Conservation (phyloP, 2,888 invertebrate genomes). For the Cynaeus angustus region DNA sequence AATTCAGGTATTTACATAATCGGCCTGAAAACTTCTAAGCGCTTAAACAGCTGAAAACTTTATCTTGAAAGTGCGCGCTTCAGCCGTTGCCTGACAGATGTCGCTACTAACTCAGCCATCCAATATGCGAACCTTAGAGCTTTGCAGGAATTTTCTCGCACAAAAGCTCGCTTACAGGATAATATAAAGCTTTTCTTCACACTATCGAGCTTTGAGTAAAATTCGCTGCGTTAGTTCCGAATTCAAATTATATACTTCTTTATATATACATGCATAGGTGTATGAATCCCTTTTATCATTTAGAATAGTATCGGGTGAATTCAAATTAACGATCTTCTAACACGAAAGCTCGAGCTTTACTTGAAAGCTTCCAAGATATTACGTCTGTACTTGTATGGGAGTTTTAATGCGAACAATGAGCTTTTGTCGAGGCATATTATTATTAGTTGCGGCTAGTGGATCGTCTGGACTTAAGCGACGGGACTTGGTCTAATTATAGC, state of each 20-base stretch:
- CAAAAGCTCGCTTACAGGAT: conserved; percentile 32
- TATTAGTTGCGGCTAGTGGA: conserved; percentile 53
- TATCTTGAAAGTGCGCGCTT: conserved; percentile 20
- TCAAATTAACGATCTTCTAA: neutral
- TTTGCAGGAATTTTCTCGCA: conserved; percentile 30
- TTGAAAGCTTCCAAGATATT: neutral
- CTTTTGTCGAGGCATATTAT: conserved; percentile 43
- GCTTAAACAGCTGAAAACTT: conserved; percentile 11
- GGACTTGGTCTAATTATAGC: conserved; percentile 57
- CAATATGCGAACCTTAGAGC: conserved; percentile 26
- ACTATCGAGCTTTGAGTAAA: conserved; percentile 17
- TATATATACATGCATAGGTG: no score
- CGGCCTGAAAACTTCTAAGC: conserved; percentile 1
- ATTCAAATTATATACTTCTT: no score
- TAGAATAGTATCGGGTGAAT: no score
- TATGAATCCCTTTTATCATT: no score
- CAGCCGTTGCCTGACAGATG: conserved; percentile 31
- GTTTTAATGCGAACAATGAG: conserved; percentile 40
- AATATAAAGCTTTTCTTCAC: conserved; percentile 4
- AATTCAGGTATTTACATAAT: conserved; percentile 5
- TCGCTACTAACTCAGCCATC: conserved; percentile 33
- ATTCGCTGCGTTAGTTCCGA: neutral
- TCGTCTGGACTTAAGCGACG: conserved; percentile 53
- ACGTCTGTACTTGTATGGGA: no score
- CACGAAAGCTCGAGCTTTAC: conserved; percentile 5